phyloP scores from a whole-genome alignment of 1,140 invertebrate genomes.

The Holotrichia oblita region DNA sequence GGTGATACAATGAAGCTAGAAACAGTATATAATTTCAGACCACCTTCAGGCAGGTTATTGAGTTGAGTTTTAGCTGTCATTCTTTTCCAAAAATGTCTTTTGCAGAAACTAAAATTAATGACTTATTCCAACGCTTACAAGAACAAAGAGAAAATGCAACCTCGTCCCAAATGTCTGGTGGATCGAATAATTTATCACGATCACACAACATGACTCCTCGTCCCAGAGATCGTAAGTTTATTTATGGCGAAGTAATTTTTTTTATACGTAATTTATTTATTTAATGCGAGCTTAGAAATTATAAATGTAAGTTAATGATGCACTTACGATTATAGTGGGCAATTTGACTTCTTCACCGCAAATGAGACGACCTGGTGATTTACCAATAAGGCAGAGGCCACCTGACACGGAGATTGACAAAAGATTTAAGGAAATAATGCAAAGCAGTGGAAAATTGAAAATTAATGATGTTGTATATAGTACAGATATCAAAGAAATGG shows the following conservation, averaged over 20 bases:
- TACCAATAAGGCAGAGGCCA: conserved; percentile 50
- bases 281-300: conserved; percentile 20
- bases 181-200: conserved; percentile 44
- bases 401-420: conserved; percentile 62
- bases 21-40: no score
- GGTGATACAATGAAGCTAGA: no score
- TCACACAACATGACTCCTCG: conserved; percentile 46
- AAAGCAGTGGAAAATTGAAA: conserved; percentile 83
- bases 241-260: conserved; percentile 11
- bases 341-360: conserved; percentile 49
- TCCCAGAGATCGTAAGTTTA: conserved; percentile 50
- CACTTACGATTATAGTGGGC: conserved; percentile 43
- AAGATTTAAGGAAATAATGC: conserved; percentile 64
- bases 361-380: conserved; percentile 50
- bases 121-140: conserved; percentile 53
- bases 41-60: neutral
- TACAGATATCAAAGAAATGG: conserved; percentile 87
- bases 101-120: conserved; percentile 56
- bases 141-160: conserved; percentile 46
- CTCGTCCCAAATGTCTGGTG: conserved; percentile 44
- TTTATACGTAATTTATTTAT: conserved; percentile 47
- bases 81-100: conserved; percentile 51
- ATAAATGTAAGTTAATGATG: neutral
- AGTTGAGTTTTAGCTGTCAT: conserved; percentile 26
- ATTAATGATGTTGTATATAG: conserved; percentile 82